Base-by-base conservation (phyloP, 2,888 invertebrate genomes). In the Euproctis similis region DNA sequence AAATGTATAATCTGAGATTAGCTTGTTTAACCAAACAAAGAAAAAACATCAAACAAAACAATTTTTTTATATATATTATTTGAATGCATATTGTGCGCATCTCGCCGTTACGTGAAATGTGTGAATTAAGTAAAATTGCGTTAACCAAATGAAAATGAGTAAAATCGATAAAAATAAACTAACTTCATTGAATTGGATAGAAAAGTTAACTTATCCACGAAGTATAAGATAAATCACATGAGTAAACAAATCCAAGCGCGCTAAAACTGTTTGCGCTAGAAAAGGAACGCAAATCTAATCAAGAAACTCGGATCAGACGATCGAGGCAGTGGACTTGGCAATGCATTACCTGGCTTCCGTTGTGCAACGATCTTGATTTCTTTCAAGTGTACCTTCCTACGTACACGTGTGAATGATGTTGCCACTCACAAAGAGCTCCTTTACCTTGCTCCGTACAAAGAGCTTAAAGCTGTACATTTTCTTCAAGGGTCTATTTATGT, bases 311-410 rank as follows among this genome's bases (percentile, higher is more conserved):
- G 42, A 66, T 66, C 66, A 59, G 43, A 60, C 71, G 69, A 78
- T 78, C 69, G 78, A 72, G 63, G 59, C 63, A 66, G 55, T 59
- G 60, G 53, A 61, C 59, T 66, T 56, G 51, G 74, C 69, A 70
- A 82, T 81, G 76, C 77, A 81, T 82, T 78, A 81, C 76, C 70
- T 69, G 60, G 74, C 80, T 82, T 80, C 78, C 80, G 76, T 70
- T 77, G 72, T 50, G 53, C 74, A 74, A 63, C 68, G 59, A 80
- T 81, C 80, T 78, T 80, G 81, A 82, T 81, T 70, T 71, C 68
- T 69, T 68, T 60, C 63, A 69, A 74, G 73, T 66, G 63, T 70
- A 71, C 76, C 14, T 75, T 75, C 80, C 80, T 74, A 78, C 77
- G 69, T 73, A 62, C 58, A 56, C 59, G 64, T 53, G 62, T 67